Evolutionary conservation across 1,140 invertebrate genomes (phyloP), one percentile per base, ranked within the genome.

Genomic region (Acyrthosiphon pisum): DNA sequence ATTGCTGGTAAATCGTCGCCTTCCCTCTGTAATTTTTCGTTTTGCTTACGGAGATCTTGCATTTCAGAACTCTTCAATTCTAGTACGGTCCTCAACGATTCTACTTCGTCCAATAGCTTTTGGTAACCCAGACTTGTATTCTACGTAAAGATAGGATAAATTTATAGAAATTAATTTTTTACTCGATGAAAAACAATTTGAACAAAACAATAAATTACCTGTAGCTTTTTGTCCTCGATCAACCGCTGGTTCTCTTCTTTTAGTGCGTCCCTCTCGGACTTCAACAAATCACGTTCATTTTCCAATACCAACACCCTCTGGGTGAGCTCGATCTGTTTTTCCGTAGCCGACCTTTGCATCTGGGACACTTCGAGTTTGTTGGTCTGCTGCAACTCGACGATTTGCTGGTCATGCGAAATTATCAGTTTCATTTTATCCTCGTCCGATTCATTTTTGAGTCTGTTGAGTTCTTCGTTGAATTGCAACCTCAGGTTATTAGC

Each of bases 61-160:
- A 97, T 96, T 95, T 98, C 97, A 1, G 96, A 96, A 95, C 97
- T 97, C 94, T 97, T 97, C 41, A 98, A 94, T 90, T 98, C 97
- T 14, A 98, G 95, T 0, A 98, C 97, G 41, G 96, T 96, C 83
- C 97, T 96, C 88, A 98, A 95, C 1, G 97, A 98, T 92, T 97
- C 96, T 0, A 97, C 97, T 95, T 98, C 96, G 41, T 96, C 96
- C 83, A 95, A 94, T 37, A 97, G 94, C 7, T 96, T 95, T 2
- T 95, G 95, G 4, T 94, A 93, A 93, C 94, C 94, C 30, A 95
- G 93, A 41, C 95, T 95, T 1, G 94, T 94, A 26, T 95, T 94
- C 95, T 96, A n/a, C 20, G 18, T 2, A 76, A 76, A n/a, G 3
- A 68, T 18, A 95, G 60, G 95, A 94, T 22, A 93, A 95, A 94